Evolutionary conservation across 2,113 vertebrate genomes (phyloP), one percentile per base, ranked within the genome.

Genomic region (Sterrhoptilus dennistouni): DNA sequence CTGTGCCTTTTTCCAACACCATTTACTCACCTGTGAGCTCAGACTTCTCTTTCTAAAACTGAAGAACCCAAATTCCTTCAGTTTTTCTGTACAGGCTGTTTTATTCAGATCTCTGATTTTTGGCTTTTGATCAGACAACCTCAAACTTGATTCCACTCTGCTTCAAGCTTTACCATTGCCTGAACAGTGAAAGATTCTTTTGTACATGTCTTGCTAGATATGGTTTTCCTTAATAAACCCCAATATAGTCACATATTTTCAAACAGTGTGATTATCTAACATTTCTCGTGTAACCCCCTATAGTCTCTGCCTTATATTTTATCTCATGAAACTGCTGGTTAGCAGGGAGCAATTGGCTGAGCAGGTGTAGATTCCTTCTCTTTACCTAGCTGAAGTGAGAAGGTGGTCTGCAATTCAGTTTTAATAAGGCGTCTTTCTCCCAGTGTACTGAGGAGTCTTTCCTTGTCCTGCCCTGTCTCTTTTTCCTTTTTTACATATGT

Each of bases 81-180:
- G 6, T 45, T 87, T 69, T 90, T 18, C 35, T 44, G 3, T 21
- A n/a, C 5, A 63, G 29, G 5, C 3, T 0, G 0, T 14, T 10
- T 66, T 52, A 82, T 59, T 25, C 8, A 74, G 8, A 49, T 19
- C 15, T 76, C 50, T 15, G 6, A 38, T 31, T 65, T 9, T 27
- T 57, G 14, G 14, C 23, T 44, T 68, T 54, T 65, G 54, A 53
- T 89, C 6, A 0, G 29, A 35, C 5, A 28, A 49, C 24, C 21
- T 36, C 40, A 60, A 94, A 65, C 22, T 53, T 69, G 42, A 40
- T 14, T 14, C 5, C 20, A 28, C 8, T 56, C 27, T 68, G 16
- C 49, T 77, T 81, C 36, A 77, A 78, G 40, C 4, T 57, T 89
- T 65, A 65, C 27, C 8, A 23, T 31, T 83, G 16, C 40, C 50